Evolutionary conservation across 2,797 vertebrate species (phyloP).

Genomic region (Florisuga fusca): DNA sequence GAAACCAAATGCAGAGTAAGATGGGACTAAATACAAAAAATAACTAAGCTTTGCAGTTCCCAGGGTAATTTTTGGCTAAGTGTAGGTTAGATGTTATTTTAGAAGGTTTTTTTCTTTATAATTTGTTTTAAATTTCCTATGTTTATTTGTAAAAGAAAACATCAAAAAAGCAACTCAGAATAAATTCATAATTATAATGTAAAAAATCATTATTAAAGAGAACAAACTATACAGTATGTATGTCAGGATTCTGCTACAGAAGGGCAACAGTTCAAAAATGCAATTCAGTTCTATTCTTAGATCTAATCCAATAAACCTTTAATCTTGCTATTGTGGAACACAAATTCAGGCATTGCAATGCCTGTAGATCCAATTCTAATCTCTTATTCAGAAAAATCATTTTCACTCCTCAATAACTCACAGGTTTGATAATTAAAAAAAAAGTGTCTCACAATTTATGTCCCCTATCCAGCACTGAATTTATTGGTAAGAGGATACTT

Average conservation of each 20-base stretch:
- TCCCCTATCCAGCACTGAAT: neutral
- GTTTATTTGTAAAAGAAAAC: neutral
- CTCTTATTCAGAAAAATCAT: neutral
- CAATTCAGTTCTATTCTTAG: neutral
- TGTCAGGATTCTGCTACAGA: neutral
- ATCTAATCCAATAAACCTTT: slow-evolving; percentile 17
- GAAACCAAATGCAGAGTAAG: neutral
- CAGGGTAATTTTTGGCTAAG: neutral
- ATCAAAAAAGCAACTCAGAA: neutral
- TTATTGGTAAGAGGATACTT: rapidly evolving
- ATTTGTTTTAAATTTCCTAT: neutral
- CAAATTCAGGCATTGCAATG: neutral
- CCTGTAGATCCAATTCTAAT: neutral
- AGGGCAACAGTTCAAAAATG: neutral
- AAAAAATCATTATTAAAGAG: neutral
- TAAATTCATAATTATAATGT: neutral
- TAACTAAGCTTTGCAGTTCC: neutral
- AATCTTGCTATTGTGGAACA: neutral
- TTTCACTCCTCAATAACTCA: neutral
- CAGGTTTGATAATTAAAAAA: neutral
- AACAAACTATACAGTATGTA: neutral
- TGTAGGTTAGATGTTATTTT: neutral
- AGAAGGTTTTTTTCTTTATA: neutral
- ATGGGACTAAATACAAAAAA: neutral
- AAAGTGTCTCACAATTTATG: neutral